phyloP scores from a whole-genome alignment of 1,140 invertebrate species.

The Drosophila nebulosa region DNA sequence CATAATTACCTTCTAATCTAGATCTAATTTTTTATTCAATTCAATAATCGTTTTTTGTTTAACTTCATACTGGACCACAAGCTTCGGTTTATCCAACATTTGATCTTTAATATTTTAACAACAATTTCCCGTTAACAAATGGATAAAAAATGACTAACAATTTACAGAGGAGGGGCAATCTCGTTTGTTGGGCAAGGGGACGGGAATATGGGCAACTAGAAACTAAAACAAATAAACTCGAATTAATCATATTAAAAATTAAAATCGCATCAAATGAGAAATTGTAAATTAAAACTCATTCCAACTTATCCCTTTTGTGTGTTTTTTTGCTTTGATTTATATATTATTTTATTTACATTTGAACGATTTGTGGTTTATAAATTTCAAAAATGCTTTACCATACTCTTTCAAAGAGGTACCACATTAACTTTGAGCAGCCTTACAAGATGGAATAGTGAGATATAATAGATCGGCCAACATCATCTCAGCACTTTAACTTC shows the following conservation, averaged over 20 bases:
- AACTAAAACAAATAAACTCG: not conserved
- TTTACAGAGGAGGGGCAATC: not conserved
- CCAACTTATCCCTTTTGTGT: not conserved
- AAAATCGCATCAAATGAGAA: not conserved
- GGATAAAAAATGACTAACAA: not conserved
- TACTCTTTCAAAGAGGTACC: not conserved
- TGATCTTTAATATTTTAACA: not conserved
- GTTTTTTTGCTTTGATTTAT: not conserved
- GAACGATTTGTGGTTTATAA: not conserved
- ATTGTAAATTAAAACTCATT: not conserved
- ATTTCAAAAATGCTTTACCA: not conserved
- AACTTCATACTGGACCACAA: not conserved
- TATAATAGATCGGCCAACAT: too few species aligned
- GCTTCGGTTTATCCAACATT: not conserved
- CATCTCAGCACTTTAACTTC: too few species aligned
- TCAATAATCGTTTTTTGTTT: not conserved
- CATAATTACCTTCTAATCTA: not conserved
- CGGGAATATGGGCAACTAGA: not conserved
- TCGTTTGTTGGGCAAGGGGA: not conserved
- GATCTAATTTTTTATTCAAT: not conserved
- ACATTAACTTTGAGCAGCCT: too few species aligned
- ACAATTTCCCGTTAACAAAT: not conserved
- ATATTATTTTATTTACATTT: not conserved
- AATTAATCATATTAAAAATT: not conserved
- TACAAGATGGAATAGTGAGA: too few species aligned